phyloP scores from a whole-genome alignment of 2,888 invertebrate genomes.

The Helleia helle region DNA sequence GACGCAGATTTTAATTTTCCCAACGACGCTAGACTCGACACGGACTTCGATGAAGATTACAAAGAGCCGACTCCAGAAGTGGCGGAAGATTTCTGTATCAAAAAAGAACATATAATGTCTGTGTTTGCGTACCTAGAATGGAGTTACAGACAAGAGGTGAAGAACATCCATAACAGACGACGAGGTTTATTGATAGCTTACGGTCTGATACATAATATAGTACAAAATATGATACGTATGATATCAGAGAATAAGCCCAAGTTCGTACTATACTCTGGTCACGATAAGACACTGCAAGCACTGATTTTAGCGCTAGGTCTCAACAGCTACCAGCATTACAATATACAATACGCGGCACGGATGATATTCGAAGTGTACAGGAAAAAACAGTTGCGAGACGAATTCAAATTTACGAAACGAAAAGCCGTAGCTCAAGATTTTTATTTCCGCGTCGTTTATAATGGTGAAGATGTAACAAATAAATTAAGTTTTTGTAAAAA shows the following conservation, averaged over 20 bases:
- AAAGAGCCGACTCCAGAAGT: constrained; percentile 50
- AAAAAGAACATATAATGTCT: constrained; percentile 82
- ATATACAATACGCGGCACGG: constrained; percentile 90
- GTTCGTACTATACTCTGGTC: constrained; percentile 89
- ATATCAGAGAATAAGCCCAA: constrained; percentile 83
- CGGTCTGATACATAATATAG: constrained; percentile 87
- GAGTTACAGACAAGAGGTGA: constrained; percentile 78
- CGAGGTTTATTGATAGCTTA: constrained; percentile 84
- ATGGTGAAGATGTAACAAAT: constrained; percentile 90
- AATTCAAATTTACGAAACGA: constrained; percentile 68
- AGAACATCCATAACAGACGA: constrained; percentile 75
- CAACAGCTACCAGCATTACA: constrained; percentile 74
- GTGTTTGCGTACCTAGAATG: constrained; percentile 88
- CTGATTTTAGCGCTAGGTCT: constrained; percentile 87
- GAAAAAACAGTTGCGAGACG: constrained; percentile 66
- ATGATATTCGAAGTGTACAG: constrained; percentile 92
- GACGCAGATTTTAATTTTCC: constrained; percentile 69
- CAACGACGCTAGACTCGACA: constrained; percentile 57
- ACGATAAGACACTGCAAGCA: constrained; percentile 92
- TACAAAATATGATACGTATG: constrained; percentile 85
- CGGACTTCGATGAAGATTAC: constrained; percentile 62
- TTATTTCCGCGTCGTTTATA: constrained; percentile 87
- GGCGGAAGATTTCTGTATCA: constrained; percentile 73
- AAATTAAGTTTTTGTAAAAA: constrained; percentile 85
- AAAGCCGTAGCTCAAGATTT: constrained; percentile 78